phyloP scores from a whole-genome alignment of 2,113 vertebrate species.

The Podocnemis expansa region DNA sequence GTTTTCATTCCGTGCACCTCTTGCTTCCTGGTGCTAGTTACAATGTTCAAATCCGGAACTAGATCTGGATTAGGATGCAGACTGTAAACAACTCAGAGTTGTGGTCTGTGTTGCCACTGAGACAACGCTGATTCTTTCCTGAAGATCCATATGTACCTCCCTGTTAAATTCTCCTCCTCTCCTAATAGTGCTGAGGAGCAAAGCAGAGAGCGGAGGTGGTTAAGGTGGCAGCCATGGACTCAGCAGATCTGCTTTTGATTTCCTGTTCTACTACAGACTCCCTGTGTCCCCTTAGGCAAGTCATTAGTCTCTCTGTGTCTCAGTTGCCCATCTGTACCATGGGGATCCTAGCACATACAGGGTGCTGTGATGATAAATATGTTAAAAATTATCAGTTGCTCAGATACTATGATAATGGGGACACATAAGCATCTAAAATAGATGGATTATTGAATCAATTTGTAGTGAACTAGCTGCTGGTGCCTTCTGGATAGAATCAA shows the following conservation, averaged over 20 bases:
- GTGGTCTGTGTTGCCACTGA: background rate
- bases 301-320: background rate
- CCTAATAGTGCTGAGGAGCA: background rate
- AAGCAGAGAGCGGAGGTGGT: background rate
- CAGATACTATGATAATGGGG: background rate
- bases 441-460: background rate
- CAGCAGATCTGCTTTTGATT: background rate
- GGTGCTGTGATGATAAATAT: background rate
- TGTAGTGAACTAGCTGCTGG: background rate
- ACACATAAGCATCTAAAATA: background rate
- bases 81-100: fast-evolving
- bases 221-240: background rate
- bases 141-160: background rate
- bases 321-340: background rate
- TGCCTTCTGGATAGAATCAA: background rate
- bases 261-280: background rate
- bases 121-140: background rate
- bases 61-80: background rate
- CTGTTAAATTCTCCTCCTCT: background rate
- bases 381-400: background rate
- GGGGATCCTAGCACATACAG: background rate
- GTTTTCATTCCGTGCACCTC: background rate
- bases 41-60: background rate
- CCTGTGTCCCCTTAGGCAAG: background rate
- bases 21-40: background rate